These are phyloP conservation scores for Oscheius sp. DNA, from an alignment of 1,140 invertebrate species.

Conservation along the genomic window DNA sequence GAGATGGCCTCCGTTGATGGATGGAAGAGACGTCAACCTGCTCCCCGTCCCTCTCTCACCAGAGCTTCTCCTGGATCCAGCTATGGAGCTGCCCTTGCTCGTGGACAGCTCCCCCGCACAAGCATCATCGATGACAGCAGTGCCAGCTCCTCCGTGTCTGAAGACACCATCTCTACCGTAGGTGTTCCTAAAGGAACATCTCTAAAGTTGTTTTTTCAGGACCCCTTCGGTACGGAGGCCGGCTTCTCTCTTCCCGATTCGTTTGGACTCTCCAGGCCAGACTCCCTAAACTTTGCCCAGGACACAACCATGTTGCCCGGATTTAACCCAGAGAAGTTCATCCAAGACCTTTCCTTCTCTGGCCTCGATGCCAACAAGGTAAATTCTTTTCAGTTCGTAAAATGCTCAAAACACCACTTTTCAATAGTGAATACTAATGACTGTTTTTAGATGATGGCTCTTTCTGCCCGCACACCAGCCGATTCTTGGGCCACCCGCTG, in stretches of 20 bases:
- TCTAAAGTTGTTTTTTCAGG: neutral
- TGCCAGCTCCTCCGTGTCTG: neutral
- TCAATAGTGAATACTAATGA: neutral
- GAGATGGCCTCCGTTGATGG: constrained; percentile 59
- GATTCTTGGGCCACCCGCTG: neutral
- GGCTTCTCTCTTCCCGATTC: neutral
- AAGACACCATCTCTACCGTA: constrained; percentile 5
- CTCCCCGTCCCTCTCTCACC: neutral
- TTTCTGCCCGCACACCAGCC: neutral
- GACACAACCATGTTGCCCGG: neutral
- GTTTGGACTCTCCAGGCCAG: neutral
- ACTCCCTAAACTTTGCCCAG: neutral
- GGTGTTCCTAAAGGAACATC: neutral
- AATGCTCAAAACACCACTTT: neutral
- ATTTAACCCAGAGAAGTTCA: constrained; percentile 3
- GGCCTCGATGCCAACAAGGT: neutral
- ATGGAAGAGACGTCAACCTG: constrained; percentile 53
- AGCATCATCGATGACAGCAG: constrained; percentile 18
- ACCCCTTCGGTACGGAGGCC: neutral
- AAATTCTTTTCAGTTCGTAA: neutral
- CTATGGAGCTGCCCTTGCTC: constrained; percentile 34
- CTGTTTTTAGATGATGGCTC: neutral
- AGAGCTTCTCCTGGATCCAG: neutral
- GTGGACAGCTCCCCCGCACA: constrained; percentile 26
- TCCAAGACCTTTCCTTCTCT: constrained; percentile 13